A percentile compares a stretch with the other conserved stretches of the same genome.
Evolutionary conservation across 2,113 vertebrate species (phyloP).

Genomic region (Atrichornis clamosus): DNA sequence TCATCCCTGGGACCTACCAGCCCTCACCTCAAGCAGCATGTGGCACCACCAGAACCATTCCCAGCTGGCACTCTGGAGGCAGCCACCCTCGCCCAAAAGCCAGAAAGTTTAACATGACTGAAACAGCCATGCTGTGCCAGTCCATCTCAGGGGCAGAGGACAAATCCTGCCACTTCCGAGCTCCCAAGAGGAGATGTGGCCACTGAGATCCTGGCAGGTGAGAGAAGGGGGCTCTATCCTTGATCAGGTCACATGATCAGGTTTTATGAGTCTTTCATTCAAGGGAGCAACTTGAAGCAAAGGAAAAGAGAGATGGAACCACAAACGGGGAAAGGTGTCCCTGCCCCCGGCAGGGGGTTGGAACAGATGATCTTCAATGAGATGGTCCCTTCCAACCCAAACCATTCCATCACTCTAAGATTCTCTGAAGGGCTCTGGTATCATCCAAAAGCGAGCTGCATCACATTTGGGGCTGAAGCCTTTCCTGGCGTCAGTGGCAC

Average conservation of each 20-base stretch:
- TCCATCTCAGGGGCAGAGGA: background rate
- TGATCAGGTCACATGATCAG: rapidly evolving
- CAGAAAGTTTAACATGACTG: background rate
- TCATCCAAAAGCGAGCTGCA: background rate
- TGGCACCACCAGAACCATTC: rapidly evolving
- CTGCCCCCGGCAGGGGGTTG: background rate
- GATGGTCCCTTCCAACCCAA: background rate
- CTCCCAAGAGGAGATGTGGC: background rate
- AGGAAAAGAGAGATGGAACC: background rate
- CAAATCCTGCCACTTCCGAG: background rate
- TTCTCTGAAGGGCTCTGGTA: background rate
- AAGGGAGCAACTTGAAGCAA: background rate
- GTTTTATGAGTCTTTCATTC: background rate
- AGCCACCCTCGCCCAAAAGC: background rate
- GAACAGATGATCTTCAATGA: background rate
- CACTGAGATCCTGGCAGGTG: background rate
- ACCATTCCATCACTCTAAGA: background rate
- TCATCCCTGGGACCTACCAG: background rate
- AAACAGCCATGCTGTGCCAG: rapidly evolving
- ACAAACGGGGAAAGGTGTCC: rapidly evolving
- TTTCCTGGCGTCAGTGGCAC: background rate
- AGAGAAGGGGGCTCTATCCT: background rate
- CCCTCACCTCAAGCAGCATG: background rate
- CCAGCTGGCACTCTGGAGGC: background rate
- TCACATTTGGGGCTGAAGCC: background rate